Conservation (phyloP, 1,140 invertebrate species). For the Drosophila equinoxialis region DNA sequence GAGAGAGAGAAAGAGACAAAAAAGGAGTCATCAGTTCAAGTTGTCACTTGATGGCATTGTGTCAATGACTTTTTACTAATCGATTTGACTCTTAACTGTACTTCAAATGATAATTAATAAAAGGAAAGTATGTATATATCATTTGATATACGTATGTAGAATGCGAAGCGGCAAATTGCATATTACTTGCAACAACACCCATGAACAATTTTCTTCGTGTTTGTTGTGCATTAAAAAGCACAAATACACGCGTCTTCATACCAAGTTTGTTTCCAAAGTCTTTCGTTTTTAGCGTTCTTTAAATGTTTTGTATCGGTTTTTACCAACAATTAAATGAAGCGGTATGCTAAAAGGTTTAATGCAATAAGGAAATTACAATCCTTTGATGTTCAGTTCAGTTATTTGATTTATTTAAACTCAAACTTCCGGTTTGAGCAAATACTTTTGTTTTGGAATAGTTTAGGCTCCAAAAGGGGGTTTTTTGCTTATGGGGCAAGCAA, state of each 20-base stretch:
- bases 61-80: conserved; percentile 25
- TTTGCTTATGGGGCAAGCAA: no score
- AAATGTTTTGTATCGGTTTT: no score
- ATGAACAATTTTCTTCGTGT: conserved; percentile 32
- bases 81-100: conserved; percentile 18
- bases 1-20: background rate
- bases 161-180: conserved; percentile 68
- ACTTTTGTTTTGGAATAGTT: no score
- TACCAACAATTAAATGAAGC: no score
- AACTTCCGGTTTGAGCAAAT: no score
- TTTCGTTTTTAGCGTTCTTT: background rate
- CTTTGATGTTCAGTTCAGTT: no score
- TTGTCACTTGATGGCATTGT: conserved; percentile 29
- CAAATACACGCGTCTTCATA: background rate
- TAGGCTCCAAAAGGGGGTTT: no score
- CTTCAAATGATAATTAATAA: conserved; percentile 18
- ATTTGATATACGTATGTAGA: conserved; percentile 13
- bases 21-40: background rate
- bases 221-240: background rate
- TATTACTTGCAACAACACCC: conserved; percentile 71
- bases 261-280: conserved; percentile 1
- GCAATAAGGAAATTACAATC: no score
- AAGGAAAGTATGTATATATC: conserved; percentile 16
- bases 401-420: no score
- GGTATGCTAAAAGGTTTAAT: no score